Evolutionary conservation across 2,113 vertebrate species (phyloP), one percentile per base, ranked within the genome.

Genomic region (Rhodinocichla rosea): DNA sequence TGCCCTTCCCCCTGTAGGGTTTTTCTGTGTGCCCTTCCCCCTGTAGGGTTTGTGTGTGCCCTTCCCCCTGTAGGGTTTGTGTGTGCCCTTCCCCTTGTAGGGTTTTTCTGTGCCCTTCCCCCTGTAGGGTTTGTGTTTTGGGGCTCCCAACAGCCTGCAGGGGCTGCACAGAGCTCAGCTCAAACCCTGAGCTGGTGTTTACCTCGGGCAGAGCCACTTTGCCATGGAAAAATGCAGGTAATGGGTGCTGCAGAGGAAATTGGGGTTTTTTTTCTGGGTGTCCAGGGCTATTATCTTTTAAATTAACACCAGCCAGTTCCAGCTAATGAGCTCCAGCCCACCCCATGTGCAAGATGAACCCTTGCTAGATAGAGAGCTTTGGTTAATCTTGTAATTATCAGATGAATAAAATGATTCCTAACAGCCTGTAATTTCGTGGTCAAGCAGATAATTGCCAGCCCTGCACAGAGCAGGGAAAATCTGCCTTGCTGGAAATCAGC

Each of bases 311-410:
- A 77, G 67, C 44, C 77, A 52, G 75, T n/a, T 20, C 30, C 75
- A 73, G n/a, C 80, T 92, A 65, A 95, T 83, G 89, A 89, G 33
- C 80, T 81, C 9, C 52, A 53, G 74, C 83, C 78, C 52, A 21
- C 79, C 39, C 59, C 63, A 18, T 35, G 80, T 19, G 64, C 59
- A 3, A 32, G 91, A 53, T 30, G 87, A 91, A 21, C 93, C 70
- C 89, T 37, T 10, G 33, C 20, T 28, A 2, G 3, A 30, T 0
- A 13, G 30, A 73, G 71, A 86, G 42, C 87, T 74, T 50, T 30
- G 73, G 45, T 86, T 95, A 92, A 96, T 91, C 91, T 79, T 14
- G 75, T 89, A 92, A 96, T 95, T 95, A 89, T 11, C 67, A 74
- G 86, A 92, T 40, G 87, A 80, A 50, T 18, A 24, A 32, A 89